Base-by-base conservation (phyloP, 2,797 vertebrate species). In the Lepidocolaptes lacrymiger region DNA sequence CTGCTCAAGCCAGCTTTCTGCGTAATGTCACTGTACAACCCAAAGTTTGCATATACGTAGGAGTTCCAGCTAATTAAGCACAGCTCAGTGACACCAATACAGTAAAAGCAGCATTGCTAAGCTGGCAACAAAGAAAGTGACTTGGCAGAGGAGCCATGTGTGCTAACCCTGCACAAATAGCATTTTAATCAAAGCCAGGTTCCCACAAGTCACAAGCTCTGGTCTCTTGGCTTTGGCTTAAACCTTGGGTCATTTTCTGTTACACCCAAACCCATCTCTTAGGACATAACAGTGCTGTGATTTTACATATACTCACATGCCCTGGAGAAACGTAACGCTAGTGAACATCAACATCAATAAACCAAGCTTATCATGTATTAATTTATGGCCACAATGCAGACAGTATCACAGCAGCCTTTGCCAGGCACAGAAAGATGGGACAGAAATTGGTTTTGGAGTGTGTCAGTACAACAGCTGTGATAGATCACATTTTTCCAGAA, bases 181-280 rank as follows among this genome's bases (percentile, higher is more conserved):
- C 46, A 13, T 51, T 91, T 91, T 92, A 95, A 96, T 88, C 56
- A 84, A 84, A 95, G 82, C 56, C 93, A 96, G 32, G 11, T 73
- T 79, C 71, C 89, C 55, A 62, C 75, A 37, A 94, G 84, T 89
- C 90, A 91, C 78, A 73, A 88, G 73, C 28, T 23, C 32, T 2
- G 0, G 2, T 51, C 72, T 61, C 58, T 75, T 59, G 64, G 89
- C 43, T 83, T 66, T 55, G 43, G 28, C 44, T 81, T 76, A 66
- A 34, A 39, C 13, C 80, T 88, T 48, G 30, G 51, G 67, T 88
- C 36, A 26, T 63, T 80, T 80, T 56, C 80, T 10, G 41, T 94
- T 75, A 76, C 83, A 43, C 52, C 43, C 77, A 83, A 78, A 6
- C 8, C 32, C 44, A 14, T 59, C 63, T 59, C 59, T n/a, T n/a